Conservation (phyloP, 2,797 vertebrate genomes). For the Cichlasoma orientale region DNA sequence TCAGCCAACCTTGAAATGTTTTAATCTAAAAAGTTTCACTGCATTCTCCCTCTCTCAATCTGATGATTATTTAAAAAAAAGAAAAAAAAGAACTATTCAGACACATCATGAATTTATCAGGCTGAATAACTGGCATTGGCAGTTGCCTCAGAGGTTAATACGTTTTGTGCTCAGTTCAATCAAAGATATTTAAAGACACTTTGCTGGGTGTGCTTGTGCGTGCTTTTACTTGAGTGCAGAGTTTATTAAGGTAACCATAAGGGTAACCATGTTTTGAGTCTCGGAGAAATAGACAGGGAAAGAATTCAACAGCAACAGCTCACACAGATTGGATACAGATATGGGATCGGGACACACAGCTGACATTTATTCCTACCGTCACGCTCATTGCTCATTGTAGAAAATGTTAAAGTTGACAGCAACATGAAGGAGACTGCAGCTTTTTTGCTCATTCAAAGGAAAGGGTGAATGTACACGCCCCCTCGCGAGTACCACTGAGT, state of each 20-base stretch:
- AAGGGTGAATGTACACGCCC: neutral
- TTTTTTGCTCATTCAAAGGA: slow-evolving; percentile 9
- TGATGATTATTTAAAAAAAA: neutral
- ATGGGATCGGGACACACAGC: slow-evolving; percentile 2
- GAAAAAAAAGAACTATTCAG: neutral
- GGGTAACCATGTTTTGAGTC: neutral
- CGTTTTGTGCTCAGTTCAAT: slow-evolving; percentile 11
- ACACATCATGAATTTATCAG: slow-evolving; percentile 16
- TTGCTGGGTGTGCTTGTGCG: neutral
- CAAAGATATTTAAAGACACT: neutral
- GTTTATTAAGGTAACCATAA: neutral
- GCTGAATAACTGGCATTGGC: slow-evolving; percentile 11
- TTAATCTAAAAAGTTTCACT: slow-evolving; percentile 5
- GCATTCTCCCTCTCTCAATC: neutral
- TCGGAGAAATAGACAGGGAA: neutral
- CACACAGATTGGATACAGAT: slow-evolving; percentile 14
- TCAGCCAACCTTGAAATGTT: slow-evolving; percentile 20
- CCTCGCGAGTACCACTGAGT: neutral
- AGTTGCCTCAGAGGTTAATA: slow-evolving; percentile 1
- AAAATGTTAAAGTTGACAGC: slow-evolving; percentile 57
- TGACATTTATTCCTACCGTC: slow-evolving; percentile 54
- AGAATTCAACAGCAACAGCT: slow-evolving; percentile 9
- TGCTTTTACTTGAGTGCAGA: neutral
- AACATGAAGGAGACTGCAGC: slow-evolving; percentile 19
- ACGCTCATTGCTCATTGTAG: slow-evolving; percentile 36